These are phyloP conservation scores for Charaxes varanes DNA, from an alignment of 1,140 invertebrate species.

Conservation along the genomic window DNA sequence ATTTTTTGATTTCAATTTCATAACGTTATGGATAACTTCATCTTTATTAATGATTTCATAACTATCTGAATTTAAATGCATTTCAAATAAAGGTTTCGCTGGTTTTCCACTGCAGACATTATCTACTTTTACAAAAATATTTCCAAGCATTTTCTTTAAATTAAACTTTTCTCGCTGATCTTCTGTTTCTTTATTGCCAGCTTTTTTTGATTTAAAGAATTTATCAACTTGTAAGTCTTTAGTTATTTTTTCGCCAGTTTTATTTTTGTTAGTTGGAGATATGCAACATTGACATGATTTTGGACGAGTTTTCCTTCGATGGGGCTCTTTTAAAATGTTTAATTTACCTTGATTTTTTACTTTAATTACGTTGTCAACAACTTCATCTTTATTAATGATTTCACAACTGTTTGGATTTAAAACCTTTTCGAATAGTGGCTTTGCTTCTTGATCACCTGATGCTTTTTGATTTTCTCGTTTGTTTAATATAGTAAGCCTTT, in stretches of 20 bases:
- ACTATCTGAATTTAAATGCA: constrained; percentile 10
- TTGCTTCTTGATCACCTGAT: constrained; percentile 19
- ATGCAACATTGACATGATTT: too few relatives aligned
- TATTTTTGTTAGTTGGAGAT: too few relatives aligned
- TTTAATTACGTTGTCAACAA: background rate
- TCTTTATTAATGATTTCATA: constrained; percentile 22
- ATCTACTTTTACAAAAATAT: too few relatives aligned
- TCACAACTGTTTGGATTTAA: constrained; percentile 8
- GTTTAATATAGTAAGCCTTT: constrained; percentile 13
- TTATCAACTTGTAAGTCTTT: too few relatives aligned
- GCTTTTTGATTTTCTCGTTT: constrained; percentile 18
- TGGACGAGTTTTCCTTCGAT: too few relatives aligned
- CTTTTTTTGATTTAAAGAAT: too few relatives aligned
- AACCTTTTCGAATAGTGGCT: constrained; percentile 15
- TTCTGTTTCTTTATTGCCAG: too few relatives aligned
- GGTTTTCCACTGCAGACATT: too few relatives aligned
- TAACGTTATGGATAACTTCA: constrained; percentile 18
- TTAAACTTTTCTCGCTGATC: too few relatives aligned
- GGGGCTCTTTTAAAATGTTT: too few relatives aligned
- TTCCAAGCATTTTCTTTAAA: too few relatives aligned
- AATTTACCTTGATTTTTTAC: background rate
- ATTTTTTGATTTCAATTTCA: constrained; percentile 8
- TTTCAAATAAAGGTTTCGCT: constrained; percentile 16
- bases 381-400: constrained; percentile 4
- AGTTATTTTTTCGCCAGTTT: too few relatives aligned